phyloP scores from a whole-genome alignment of 2,888 invertebrate genomes.

The Hydrotaea cyrtoneurina region DNA sequence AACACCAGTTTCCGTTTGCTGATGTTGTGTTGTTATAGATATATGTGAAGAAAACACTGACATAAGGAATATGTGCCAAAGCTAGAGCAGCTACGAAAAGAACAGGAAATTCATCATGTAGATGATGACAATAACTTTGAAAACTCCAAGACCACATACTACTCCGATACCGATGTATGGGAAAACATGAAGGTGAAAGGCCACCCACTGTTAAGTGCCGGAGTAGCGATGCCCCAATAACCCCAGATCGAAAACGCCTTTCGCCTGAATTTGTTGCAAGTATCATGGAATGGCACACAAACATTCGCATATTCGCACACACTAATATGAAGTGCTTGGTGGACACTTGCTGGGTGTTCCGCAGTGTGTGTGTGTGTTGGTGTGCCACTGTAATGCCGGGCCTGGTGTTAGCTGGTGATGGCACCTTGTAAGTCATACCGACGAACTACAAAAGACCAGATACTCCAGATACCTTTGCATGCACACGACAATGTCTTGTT shows the following conservation, averaged over 20 bases:
- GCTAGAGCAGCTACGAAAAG: slow-evolving; percentile 39
- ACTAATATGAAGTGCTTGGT: background rate
- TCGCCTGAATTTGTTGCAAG: background rate
- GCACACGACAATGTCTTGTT: background rate
- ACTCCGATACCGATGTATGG: background rate
- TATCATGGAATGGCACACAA: background rate
- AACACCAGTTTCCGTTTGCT: background rate
- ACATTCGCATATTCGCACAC: background rate
- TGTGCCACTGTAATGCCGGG: background rate
- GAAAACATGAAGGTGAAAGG: slow-evolving; percentile 54
- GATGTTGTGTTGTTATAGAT: no score
- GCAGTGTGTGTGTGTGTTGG: no score
- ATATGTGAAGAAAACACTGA: slow-evolving; percentile 15
- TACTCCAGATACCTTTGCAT: slow-evolving; percentile 1
- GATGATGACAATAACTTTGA: slow-evolving; percentile 64
- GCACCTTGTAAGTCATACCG: slow-evolving; percentile 30
- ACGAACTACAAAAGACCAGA: background rate
- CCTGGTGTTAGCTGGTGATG: slow-evolving; percentile 23
- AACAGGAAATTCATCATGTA: slow-evolving; percentile 62
- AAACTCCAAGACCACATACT: slow-evolving; percentile 23
- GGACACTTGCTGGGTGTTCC: background rate
- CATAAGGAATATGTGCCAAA: slow-evolving; percentile 10
- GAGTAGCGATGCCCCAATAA: background rate
- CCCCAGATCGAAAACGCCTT: background rate
- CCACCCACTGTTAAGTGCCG: slow-evolving; percentile 46